A percentile compares a stretch with the other conserved stretches of the same genome.
Conservation (phyloP, 2,113 vertebrate genomes). For the Anguilla rostrata region DNA sequence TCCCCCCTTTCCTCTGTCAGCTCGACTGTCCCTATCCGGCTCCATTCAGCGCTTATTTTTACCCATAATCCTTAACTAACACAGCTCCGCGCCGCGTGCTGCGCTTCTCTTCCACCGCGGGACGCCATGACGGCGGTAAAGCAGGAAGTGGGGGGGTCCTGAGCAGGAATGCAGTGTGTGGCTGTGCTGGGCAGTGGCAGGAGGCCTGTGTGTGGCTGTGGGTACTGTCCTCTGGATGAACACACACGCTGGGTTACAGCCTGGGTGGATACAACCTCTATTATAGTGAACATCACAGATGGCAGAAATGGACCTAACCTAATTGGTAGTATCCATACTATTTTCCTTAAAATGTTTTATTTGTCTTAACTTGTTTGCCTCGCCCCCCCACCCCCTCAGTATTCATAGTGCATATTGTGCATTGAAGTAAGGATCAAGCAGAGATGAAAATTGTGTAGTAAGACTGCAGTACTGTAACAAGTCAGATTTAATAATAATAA, state of each 20-base stretch:
- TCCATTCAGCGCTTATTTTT: slow-evolving; percentile 62
- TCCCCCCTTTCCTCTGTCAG: slow-evolving; percentile 37
- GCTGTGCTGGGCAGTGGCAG: background rate
- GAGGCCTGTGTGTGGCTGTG: background rate
- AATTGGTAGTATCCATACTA: background rate
- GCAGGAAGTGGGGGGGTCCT: slow-evolving; percentile 19
- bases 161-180: slow-evolving; percentile 4
- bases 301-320: too few species aligned
- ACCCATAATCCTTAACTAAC: slow-evolving; percentile 70
- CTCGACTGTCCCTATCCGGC: slow-evolving; percentile 58
- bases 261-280: background rate
- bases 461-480: background rate
- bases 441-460: background rate
- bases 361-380: too few species aligned
- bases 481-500: background rate
- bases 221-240: background rate
- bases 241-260: background rate
- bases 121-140: too few species aligned
- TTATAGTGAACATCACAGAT: too few species aligned
- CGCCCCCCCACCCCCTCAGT: background rate
- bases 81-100: slow-evolving; percentile 51
- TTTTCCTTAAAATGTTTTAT: background rate
- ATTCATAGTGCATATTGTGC: background rate
- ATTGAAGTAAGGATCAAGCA: background rate
- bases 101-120: slow-evolving; percentile 38